phyloP scores from a whole-genome alignment of 2,113 vertebrate species.

The Galeopterus variegatus region DNA sequence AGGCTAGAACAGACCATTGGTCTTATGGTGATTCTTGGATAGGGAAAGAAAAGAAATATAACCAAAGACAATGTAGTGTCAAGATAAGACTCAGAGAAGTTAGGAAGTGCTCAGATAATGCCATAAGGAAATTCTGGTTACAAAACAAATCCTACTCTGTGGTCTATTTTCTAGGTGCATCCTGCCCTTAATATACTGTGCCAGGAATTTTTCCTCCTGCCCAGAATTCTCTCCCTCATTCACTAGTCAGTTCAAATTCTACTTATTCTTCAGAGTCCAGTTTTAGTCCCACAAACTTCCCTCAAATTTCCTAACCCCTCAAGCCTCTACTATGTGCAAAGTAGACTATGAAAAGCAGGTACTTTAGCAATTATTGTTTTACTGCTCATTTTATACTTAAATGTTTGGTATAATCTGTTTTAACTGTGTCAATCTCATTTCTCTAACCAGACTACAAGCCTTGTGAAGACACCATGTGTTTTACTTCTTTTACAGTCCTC shows the following conservation, averaged over 20 bases:
- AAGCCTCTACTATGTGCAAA: not conserved
- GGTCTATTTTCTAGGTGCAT: not conserved
- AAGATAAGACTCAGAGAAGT: not conserved
- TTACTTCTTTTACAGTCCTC: slow-evolving; percentile 40
- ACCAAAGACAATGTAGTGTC: not conserved
- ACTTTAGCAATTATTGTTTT: not conserved
- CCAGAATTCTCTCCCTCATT: not conserved
- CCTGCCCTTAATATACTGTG: not conserved
- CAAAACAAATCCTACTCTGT: not conserved
- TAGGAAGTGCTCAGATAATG: not conserved
- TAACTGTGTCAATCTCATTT: not conserved
- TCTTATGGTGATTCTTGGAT: not conserved
- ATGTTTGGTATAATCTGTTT: slow-evolving; percentile 28
- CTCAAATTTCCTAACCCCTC: not conserved
- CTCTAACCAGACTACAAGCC: slow-evolving; percentile 7
- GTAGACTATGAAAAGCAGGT: not conserved
- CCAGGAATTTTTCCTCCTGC: not conserved
- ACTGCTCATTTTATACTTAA: not conserved
- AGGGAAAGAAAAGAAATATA: slow-evolving; percentile 12
- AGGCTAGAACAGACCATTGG: not conserved
- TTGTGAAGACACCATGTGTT: slow-evolving; percentile 37
- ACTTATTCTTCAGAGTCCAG: not conserved
- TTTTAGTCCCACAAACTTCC: not conserved
- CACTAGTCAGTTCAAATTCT: not conserved
- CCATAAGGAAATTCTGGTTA: not conserved